Evolutionary conservation across 2,797 vertebrate genomes (phyloP).

Genomic region (Spheniscus humboldti): DNA sequence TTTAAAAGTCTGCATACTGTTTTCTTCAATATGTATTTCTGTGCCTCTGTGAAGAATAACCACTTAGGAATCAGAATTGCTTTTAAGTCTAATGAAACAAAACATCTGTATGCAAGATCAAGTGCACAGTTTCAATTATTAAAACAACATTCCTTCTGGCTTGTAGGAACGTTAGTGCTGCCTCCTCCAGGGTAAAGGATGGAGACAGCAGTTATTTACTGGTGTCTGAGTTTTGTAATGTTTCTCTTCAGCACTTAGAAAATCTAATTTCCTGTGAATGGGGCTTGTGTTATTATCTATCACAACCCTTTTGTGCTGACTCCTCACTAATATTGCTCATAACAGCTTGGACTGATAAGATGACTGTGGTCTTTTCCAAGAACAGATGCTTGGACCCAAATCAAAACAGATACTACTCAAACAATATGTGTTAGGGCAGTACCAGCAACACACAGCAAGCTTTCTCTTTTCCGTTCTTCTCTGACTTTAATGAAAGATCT

Average conservation of each 20-base stretch:
- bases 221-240: background rate
- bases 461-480: background rate
- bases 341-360: slow-evolving; percentile 7
- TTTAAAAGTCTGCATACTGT: background rate
- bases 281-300: slow-evolving; percentile 3
- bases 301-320: background rate
- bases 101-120: background rate
- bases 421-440: background rate
- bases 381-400: background rate
- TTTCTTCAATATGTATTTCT: background rate
- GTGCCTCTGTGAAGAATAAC: background rate
- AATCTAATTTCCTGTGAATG: slow-evolving; percentile 45
- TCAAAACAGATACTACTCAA: background rate
- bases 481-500: background rate
- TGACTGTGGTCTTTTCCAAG: background rate
- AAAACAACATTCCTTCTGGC: slow-evolving; percentile 21
- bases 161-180: background rate
- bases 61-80: background rate
- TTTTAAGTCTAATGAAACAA: background rate
- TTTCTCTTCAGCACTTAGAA: slow-evolving; percentile 8
- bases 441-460: background rate
- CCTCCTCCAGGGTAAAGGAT: background rate
- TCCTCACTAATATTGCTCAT: background rate
- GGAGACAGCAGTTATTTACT: slow-evolving; percentile 3
- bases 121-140: background rate